Evolutionary conservation across 1,140 invertebrate species (phyloP).

Genomic region (Drosophila albomicans): DNA sequence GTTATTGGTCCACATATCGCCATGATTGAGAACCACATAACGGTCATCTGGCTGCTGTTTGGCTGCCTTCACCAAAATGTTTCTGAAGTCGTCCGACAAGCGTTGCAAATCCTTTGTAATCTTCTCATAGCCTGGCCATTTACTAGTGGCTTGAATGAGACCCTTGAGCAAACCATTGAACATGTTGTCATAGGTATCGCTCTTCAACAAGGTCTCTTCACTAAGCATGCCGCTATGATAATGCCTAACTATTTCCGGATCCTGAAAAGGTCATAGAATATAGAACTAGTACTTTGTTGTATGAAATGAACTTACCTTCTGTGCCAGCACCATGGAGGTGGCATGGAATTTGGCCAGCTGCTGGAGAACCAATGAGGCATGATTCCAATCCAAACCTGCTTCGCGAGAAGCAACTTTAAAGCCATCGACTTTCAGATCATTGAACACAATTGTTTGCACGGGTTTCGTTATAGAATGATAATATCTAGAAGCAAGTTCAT

Average conservation of each 20-base stretch:
- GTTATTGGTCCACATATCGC: slow-evolving; percentile 89
- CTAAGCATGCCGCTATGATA: slow-evolving; percentile 72
- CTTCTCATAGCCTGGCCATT: slow-evolving; percentile 70
- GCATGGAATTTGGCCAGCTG: slow-evolving; percentile 78
- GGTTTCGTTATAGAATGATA: slow-evolving; percentile 83
- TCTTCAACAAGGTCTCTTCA: slow-evolving; percentile 59
- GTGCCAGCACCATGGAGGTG: slow-evolving; percentile 77
- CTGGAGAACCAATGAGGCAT: slow-evolving; percentile 65
- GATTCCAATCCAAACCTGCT: slow-evolving; percentile 70
- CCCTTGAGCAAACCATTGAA: slow-evolving; percentile 65
- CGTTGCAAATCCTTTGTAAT: slow-evolving; percentile 73
- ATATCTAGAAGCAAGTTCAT: slow-evolving; percentile 71
- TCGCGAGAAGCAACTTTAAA: slow-evolving; percentile 68
- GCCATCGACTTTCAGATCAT: slow-evolving; percentile 71
- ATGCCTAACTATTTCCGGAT: slow-evolving; percentile 63
- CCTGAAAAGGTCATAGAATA: slow-evolving; percentile 29
- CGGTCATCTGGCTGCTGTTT: slow-evolving; percentile 61
- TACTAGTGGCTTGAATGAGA: slow-evolving; percentile 60
- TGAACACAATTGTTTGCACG: slow-evolving; percentile 76
- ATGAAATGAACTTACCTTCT: slow-evolving; percentile 48
- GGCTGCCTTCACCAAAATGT: slow-evolving; percentile 67
- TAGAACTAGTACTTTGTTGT: background rate
- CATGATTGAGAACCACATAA: slow-evolving; percentile 87
- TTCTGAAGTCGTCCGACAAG: slow-evolving; percentile 85
- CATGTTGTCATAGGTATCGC: slow-evolving; percentile 66